Evolutionary conservation across 1,140 invertebrate species (phyloP).

Genomic region (Pogonomyrmex californicus): DNA sequence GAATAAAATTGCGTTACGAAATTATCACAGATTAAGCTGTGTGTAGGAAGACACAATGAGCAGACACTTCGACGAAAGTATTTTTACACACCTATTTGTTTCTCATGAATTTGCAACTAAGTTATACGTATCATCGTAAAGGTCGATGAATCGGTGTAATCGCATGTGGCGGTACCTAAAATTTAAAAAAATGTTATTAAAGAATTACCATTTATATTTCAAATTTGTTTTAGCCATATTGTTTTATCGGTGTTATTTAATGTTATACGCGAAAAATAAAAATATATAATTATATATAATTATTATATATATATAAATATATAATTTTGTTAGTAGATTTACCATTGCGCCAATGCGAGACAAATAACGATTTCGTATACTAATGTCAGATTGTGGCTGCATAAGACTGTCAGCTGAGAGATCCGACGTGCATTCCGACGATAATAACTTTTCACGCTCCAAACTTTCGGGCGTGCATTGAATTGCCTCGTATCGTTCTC

Average conservation of each 20-base stretch:
- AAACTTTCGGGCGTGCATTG: constrained; percentile 84
- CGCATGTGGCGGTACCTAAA: constrained; percentile 83
- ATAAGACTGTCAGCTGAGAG: constrained; percentile 87
- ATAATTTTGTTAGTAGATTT: constrained; percentile 30
- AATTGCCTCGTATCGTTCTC: constrained; percentile 87
- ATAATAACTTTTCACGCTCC: constrained; percentile 87
- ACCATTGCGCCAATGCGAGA: constrained; percentile 88
- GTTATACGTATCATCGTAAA: constrained; percentile 79
- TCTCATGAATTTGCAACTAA: constrained; percentile 69
- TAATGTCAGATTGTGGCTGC: constrained; percentile 88
- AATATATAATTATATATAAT: no score
- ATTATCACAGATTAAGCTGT: constrained; percentile 83
- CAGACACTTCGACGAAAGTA: constrained; percentile 64
- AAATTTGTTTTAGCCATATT: background rate
- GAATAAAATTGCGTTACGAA: constrained; percentile 62
- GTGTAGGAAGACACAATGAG: constrained; percentile 83
- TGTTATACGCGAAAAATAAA: background rate
- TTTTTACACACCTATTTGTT: constrained; percentile 69
- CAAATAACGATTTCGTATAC: constrained; percentile 89
- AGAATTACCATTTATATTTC: background rate
- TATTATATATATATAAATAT: no score
- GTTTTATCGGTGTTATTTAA: background rate
- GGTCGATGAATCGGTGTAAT: constrained; percentile 82
- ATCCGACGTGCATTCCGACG: constrained; percentile 85
- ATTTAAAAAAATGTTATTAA: constrained; percentile 69